Percentiles rank a stretch among this genome's conserved stretches.
Evolutionary conservation across 2,113 vertebrate genomes (phyloP).

Genomic region (Etia nguti): DNA sequence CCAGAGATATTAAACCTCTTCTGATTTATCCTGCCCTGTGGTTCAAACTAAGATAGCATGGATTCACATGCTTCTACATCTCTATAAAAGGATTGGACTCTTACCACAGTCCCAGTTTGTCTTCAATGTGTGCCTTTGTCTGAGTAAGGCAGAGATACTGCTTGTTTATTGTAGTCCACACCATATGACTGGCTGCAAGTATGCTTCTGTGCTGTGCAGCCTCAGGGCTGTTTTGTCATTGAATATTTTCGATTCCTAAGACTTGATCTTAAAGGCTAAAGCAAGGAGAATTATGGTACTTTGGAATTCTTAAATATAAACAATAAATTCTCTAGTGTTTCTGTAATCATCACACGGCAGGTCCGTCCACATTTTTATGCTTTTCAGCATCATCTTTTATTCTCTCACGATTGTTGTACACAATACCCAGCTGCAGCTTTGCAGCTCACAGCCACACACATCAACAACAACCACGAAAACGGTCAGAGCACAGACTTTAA

Average conservation of each 20-base stretch:
- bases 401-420: no score
- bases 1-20: neutral
- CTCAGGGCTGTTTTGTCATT: neutral
- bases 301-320: neutral
- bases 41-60: neutral
- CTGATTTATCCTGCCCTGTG: neutral
- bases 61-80: conserved; percentile 18
- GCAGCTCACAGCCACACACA: no score
- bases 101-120: neutral
- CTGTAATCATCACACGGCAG: no score
- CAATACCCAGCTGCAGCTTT: no score
- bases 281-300: neutral
- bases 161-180: conserved; percentile 6
- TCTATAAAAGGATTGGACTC: neutral
- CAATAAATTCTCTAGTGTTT: neutral
- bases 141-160: neutral
- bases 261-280: neutral
- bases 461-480: no score
- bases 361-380: no score
- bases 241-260: neutral
- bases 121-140: conserved; percentile 56
- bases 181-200: conserved; percentile 51
- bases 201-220: neutral
- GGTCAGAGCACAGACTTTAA: no score
- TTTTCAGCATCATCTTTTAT: no score